Percentiles rank a stretch among this genome's conserved stretches.
Evolutionary conservation across 2,888 invertebrate genomes (phyloP).

Genomic region (Zhuqinia jingwanae): DNA sequence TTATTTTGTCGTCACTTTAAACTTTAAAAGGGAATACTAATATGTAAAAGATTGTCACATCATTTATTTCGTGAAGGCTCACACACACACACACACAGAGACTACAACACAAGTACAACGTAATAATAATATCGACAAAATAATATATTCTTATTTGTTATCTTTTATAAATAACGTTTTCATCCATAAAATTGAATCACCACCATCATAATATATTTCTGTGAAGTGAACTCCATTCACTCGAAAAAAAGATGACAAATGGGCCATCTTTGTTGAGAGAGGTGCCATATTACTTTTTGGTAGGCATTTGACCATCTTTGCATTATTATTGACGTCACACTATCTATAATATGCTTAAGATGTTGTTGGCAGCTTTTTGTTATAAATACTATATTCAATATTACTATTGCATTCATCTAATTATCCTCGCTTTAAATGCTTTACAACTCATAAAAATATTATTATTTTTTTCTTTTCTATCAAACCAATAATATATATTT

Average conservation of each 20-base stretch:
- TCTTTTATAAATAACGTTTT: conserved; percentile 13
- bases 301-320: too few relatives aligned
- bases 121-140: too few relatives aligned
- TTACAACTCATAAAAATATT: neutral
- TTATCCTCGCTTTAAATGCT: neutral
- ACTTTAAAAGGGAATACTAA: neutral
- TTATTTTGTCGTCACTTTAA: conserved; percentile 3
- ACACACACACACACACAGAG: neutral
- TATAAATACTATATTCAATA: neutral
- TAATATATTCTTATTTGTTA: too few relatives aligned
- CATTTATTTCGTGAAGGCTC: neutral
- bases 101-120: neutral
- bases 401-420: neutral
- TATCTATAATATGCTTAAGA: too few relatives aligned
- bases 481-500: neutral
- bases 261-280: neutral
- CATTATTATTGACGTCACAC: neutral
- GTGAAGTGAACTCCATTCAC: neutral
- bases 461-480: too few relatives aligned
- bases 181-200: too few relatives aligned
- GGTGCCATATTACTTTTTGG: conserved; percentile 10
- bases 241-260: conserved; percentile 26
- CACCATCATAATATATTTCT: too few relatives aligned
- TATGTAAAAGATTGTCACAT: neutral
- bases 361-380: too few relatives aligned